Percentiles rank a stretch among this genome's conserved stretches.
phyloP scores from a whole-genome alignment of 2,888 invertebrate genomes.

The Laothoe populi region DNA sequence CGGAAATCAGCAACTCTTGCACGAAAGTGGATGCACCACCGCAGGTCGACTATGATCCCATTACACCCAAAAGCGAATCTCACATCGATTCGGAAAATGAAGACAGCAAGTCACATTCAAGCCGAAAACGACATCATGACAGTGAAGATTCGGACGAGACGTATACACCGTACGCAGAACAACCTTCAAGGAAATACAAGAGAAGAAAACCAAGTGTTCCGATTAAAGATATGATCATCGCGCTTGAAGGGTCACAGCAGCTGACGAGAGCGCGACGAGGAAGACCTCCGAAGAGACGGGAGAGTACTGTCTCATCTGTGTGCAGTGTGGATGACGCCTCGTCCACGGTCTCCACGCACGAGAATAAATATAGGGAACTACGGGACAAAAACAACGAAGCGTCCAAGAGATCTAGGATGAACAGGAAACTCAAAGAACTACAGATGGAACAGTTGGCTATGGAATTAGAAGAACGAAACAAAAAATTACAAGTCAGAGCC shows the following conservation, averaged over 20 bases:
- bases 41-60: conserved; percentile 65
- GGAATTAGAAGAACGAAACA: conserved; percentile 86
- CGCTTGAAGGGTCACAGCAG: conserved; percentile 70
- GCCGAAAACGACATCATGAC: conserved; percentile 57
- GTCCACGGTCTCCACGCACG: conserved; percentile 69
- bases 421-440: conserved; percentile 85
- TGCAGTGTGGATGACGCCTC: conserved; percentile 75
- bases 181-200: conserved; percentile 63
- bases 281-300: conserved; percentile 82
- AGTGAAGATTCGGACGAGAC: conserved; percentile 79
- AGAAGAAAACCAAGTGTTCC: conserved; percentile 70
- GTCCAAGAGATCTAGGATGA: conserved; percentile 89
- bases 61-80: conserved; percentile 75
- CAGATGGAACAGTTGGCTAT: conserved; percentile 82
- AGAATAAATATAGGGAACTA: conserved; percentile 87
- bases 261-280: conserved; percentile 76
- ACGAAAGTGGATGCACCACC: conserved; percentile 54
- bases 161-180: conserved; percentile 68
- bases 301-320: conserved; percentile 72
- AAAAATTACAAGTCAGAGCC: conserved; percentile 86
- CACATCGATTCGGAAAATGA: conserved; percentile 72
- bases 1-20: conserved; percentile 33
- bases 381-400: conserved; percentile 92
- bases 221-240: conserved; percentile 73
- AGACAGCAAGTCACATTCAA: conserved; percentile 53